A percentile compares a stretch with the other conserved stretches of the same genome.
These are phyloP conservation scores for Omphaloscelis lunosa DNA, from an alignment of 2,888 invertebrate species.

Conservation along the genomic window DNA sequence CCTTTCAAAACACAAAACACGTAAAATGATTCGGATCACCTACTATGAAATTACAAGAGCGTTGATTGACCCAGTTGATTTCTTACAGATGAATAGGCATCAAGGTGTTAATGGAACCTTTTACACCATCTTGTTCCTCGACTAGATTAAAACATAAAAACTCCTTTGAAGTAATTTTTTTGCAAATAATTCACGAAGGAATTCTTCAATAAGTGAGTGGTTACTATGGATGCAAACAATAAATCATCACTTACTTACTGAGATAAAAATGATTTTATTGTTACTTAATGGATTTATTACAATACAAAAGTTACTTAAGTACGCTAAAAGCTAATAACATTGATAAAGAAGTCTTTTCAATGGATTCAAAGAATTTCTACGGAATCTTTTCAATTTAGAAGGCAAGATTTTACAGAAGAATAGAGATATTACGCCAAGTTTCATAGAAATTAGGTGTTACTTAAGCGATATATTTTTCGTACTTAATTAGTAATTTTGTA, in stretches of 20 bases:
- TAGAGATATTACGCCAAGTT: constrained; percentile 10
- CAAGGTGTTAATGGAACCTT: constrained; percentile 45
- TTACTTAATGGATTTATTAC: constrained; percentile 59
- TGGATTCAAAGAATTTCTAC: constrained; percentile 44
- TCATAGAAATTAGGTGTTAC: not conserved
- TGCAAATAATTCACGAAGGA: constrained; percentile 13
- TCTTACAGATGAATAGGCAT: constrained; percentile 39
- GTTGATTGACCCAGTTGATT: constrained; percentile 54
- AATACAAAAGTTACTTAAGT: constrained; percentile 39
- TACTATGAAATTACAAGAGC: constrained; percentile 40
- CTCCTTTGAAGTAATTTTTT: constrained; percentile 14
- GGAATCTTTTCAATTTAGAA: constrained; percentile 43
- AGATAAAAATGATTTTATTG: constrained; percentile 50
- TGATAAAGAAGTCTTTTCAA: constrained; percentile 47
- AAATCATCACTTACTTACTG: constrained; percentile 46
- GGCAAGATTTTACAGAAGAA: constrained; percentile 35
- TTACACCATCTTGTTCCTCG: constrained; percentile 27
- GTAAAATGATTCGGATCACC: constrained; percentile 41
- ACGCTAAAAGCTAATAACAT: constrained; percentile 53
- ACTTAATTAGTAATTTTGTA: not conserved
- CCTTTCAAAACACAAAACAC: constrained; percentile 51
- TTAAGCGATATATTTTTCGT: not conserved
- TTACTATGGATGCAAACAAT: constrained; percentile 39
- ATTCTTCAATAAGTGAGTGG: constrained; percentile 31
- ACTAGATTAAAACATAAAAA: not conserved